Base-by-base conservation (phyloP, 1,140 invertebrate species). In the Drosophila tristis region DNA sequence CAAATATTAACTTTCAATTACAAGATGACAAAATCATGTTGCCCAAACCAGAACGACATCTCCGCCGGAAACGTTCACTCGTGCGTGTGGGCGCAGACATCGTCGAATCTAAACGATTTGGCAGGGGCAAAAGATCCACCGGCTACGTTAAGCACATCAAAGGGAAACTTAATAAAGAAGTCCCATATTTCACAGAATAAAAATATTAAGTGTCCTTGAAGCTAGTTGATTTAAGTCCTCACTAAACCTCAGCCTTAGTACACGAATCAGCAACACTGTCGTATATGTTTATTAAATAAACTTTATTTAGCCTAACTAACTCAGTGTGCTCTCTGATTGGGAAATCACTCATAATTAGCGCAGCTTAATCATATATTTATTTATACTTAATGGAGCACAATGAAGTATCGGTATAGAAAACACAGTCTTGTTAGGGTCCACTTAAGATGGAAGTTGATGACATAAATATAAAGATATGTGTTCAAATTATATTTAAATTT, bases 1-100 rank as follows among this genome's bases (percentile, higher is more conserved):
- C 64, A 79, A 72, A 80, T 80, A 75, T 85, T 77, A 80, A 60
- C 80, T 77, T 73, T 68, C 78, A 87, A 87, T 86, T 82, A 82
- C 74, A 26, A 64, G 65, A 78, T 61, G 73, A 51, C 54, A 75
- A 74, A 76, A 67, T 67, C 61, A 49, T 57, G 44, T 75, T 56
- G 39, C 23, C 54, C n/a, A 49, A 20, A 16, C 42, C 31, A 42
- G 35, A 39, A 5, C 35, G 35, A 11, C 9, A 35, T 31, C 7
- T 9, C 54, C 16, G 15, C 43, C 23, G 31, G 13, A 15, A 13
- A 23, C 6, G 45, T 51, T 16, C 43, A 62, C 45, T 63, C 70
- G 64, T 70, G 77, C 71, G 65, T 61, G 49, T 72, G 61, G 61
- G 35, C 49, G 47, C 57, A 58, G 42, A 47, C 35, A 26, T 43